phyloP scores from a whole-genome alignment of 1,140 invertebrate genomes.

The Papilio polyxenes region DNA sequence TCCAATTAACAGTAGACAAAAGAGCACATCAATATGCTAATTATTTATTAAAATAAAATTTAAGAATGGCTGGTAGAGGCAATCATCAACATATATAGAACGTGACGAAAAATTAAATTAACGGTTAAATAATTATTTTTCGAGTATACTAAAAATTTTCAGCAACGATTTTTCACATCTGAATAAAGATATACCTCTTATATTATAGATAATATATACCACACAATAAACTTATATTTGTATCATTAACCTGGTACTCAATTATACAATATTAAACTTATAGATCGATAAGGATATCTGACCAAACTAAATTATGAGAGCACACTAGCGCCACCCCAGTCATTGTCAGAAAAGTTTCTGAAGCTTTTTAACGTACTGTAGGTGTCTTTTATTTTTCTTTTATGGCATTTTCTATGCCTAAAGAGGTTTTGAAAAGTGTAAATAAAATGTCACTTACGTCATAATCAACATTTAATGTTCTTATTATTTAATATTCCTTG shows the following conservation, averaged over 20 bases:
- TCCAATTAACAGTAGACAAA: conserved; percentile 34
- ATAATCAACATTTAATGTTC: background rate
- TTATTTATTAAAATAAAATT: conserved; percentile 64
- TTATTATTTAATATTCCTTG: background rate
- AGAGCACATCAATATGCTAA: conserved; percentile 41
- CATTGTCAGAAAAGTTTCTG: too few species aligned
- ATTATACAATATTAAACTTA: background rate
- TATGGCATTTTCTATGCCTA: too few species aligned
- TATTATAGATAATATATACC: background rate
- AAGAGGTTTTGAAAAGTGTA: too few species aligned
- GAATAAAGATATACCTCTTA: background rate
- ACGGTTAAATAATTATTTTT: background rate
- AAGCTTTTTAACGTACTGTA: too few species aligned
- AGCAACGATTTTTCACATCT: background rate
- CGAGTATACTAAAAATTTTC: background rate
- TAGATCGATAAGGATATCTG: background rate
- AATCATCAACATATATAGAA: conserved; percentile 15
- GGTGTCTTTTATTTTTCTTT: too few species aligned
- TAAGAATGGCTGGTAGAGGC: conserved; percentile 35
- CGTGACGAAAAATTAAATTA: background rate
- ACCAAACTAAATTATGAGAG: too few species aligned
- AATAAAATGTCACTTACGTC: too few species aligned
- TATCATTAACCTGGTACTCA: background rate
- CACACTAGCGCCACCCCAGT: background rate
- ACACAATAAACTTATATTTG: background rate